Evolutionary conservation across 2,113 vertebrate genomes (phyloP).

Genomic region (Panthera tigris): DNA sequence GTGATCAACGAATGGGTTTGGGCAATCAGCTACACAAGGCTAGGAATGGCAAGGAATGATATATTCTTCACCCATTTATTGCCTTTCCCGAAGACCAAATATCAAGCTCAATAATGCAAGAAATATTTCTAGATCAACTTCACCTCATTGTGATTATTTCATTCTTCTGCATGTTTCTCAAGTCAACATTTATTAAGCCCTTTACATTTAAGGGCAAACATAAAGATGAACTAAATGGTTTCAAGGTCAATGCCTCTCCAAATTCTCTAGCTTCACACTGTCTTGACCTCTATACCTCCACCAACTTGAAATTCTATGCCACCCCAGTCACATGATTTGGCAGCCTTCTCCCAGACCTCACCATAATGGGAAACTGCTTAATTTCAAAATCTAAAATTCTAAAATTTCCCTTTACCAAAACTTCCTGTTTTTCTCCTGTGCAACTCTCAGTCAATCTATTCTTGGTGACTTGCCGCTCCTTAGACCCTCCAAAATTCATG

Average conservation of each 20-base stretch:
- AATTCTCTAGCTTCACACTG: not conserved
- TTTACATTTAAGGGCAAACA: not conserved
- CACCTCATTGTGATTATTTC: not conserved
- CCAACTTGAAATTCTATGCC: not conserved
- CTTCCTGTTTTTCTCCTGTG: conserved; percentile 21
- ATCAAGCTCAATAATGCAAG: not conserved
- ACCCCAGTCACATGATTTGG: not conserved
- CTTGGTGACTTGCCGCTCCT: not conserved
- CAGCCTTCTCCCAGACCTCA: not conserved
- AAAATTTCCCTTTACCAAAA: not conserved
- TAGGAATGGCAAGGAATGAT: too few relatives aligned
- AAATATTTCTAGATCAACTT: not conserved
- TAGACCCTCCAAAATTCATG: not conserved
- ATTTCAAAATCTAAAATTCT: not conserved
- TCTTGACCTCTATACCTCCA: not conserved
- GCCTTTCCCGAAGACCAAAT: not conserved
- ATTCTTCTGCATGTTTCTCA: not conserved
- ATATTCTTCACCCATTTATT: not conserved
- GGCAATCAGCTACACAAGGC: not conserved
- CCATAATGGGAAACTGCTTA: not conserved
- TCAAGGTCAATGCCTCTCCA: not conserved
- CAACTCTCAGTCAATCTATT: not conserved
- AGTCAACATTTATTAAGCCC: not conserved
- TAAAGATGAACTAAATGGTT: not conserved
- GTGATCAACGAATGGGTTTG: not conserved